Base-by-base conservation (phyloP, 2,797 vertebrate genomes). In the Phoxinus dragarum region DNA sequence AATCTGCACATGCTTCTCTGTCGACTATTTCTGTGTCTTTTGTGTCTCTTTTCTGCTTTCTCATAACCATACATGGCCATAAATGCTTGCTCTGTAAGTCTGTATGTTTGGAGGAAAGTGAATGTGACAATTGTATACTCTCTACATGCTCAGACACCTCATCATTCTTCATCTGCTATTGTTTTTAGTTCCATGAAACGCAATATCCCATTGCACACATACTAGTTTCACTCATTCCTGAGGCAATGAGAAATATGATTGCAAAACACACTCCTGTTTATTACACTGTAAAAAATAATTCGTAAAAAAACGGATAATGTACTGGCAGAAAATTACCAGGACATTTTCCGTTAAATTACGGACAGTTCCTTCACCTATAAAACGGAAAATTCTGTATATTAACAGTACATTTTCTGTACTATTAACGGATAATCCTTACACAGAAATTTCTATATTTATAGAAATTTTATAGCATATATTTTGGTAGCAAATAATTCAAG, bases 1-100 rank as follows among this genome's bases (percentile, higher is more conserved):
- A 78, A 47, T 77, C 82, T 34, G 23, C 61, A 68, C 47, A 69
- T 59, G 44, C 74, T 78, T 56, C 75, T 36, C 61, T 67, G 40
- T 76, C 59, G 17, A 76, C 44, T 34, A 59, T 66, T 79, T 59
- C 23, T 6, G 54, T 44, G 38, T 54, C 47, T 61, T 69, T 64
- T 38, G 38, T 34, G 36, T 59, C 73, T 84, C 47, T 76, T 76
- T 67, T 54, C 44, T 40, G 71, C 23, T 38, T 42, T 67, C 72
- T 84, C 23, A 31, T 76, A 52, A 68, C 82, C 34, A 54, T 76
- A 68, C 44, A 78, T 84, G 74, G 74, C 74, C 2, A 12, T 52
- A 34, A 69, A 71, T 47, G 74, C 36, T 76, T 4, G 6, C 19
- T 52, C 64, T 77, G 19, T 40, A 6, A 14, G 44, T 38, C 64